Conservation (phyloP, 92 coral and sea anemone genomes). For the Porites rus region DNA sequence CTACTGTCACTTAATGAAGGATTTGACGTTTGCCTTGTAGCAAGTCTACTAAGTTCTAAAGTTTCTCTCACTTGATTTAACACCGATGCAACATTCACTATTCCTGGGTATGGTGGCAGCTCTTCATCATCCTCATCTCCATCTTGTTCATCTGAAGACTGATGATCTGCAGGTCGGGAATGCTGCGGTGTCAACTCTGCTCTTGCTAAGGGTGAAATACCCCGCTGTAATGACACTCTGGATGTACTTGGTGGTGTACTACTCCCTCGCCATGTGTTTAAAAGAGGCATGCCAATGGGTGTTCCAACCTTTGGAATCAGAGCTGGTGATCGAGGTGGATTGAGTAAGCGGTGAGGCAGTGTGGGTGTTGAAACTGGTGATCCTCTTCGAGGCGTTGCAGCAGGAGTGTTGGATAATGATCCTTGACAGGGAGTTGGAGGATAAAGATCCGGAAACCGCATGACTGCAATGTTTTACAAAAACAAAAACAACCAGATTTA, state of each 20-base stretch:
- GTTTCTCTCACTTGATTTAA: constrained; percentile 49
- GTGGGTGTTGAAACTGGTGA: constrained; percentile 48
- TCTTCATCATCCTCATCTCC: constrained; percentile 75
- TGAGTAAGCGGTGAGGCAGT: constrained; percentile 14
- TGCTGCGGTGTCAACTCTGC: constrained; percentile 48
- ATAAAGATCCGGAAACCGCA: constrained; percentile 79
- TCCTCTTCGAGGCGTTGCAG: constrained; percentile 28
- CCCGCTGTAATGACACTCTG: constrained; percentile 38
- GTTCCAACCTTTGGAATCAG: constrained; percentile 32
- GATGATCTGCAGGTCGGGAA: constrained; percentile 35
- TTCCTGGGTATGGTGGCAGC: constrained; percentile 82
- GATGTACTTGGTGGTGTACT: constrained; percentile 25
- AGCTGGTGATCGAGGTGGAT: constrained; percentile 13
- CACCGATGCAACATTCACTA: constrained; percentile 41
- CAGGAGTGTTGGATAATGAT: constrained; percentile 48
- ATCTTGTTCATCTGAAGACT: constrained; percentile 46
- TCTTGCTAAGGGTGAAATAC: constrained; percentile 61
- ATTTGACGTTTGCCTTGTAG: constrained; percentile 12
- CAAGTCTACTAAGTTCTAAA: constrained; percentile 30
- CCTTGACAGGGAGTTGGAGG: constrained; percentile 75
- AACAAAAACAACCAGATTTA: too few species aligned
- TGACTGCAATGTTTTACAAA: constrained; percentile 39
- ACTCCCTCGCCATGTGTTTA: constrained; percentile 15
- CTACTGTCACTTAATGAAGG: constrained; percentile 38
- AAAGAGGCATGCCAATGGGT: constrained; percentile 52